A percentile compares a stretch with the other conserved stretches of the same genome.
These are phyloP conservation scores for Neofelis nebulosa DNA, from an alignment of 2,113 vertebrate genomes.

Conservation along the genomic window DNA sequence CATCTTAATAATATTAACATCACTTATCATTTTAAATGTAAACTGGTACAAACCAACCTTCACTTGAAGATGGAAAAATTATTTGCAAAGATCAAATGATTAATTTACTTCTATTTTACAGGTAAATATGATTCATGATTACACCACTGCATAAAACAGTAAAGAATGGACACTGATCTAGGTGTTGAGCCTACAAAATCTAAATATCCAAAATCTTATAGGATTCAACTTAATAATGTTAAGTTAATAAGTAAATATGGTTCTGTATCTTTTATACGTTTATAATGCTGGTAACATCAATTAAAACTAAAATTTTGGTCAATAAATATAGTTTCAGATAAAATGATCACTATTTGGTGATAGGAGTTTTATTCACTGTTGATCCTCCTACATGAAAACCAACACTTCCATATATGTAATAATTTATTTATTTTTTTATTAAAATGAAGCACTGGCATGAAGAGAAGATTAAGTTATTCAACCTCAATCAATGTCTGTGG, in stretches of 20 bases:
- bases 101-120: neutral
- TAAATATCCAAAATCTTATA: neutral
- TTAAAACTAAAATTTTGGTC: neutral
- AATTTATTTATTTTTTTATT: neutral
- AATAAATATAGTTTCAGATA: neutral
- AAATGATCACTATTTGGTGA: neutral
- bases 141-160: neutral
- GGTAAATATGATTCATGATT: neutral
- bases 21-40: neutral
- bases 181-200: neutral
- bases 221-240: neutral
- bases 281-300: neutral
- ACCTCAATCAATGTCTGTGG: neutral
- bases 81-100: neutral
- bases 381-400: neutral
- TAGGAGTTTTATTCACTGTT: neutral
- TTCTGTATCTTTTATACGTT: neutral
- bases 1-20: neutral
- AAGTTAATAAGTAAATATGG: neutral
- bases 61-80: neutral
- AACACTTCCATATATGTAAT: neutral
- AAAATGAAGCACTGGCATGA: neutral
- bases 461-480: neutral
- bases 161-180: neutral
- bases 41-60: neutral